Conservation (phyloP, 2,113 vertebrate genomes). For the Phalacrocorax pelagicus region DNA sequence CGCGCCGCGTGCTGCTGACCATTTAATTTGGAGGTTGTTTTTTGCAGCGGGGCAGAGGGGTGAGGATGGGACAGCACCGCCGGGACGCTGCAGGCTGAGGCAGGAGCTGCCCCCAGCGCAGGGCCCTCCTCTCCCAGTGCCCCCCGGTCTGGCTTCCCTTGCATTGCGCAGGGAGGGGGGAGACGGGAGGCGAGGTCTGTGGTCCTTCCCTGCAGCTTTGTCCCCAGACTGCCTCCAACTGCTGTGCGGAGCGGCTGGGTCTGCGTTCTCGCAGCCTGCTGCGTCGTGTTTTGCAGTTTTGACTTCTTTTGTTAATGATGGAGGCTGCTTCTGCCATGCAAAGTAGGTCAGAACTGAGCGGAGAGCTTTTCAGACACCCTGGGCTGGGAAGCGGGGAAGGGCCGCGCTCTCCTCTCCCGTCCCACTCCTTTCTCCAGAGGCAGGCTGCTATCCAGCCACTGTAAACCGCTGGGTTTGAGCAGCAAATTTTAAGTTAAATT, state of each 20-base stretch:
- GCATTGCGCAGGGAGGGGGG: background rate
- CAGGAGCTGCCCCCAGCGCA: background rate
- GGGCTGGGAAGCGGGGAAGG: conserved; percentile 14
- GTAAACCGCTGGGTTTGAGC: background rate
- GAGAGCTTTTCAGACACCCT: background rate
- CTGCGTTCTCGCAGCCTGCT: background rate
- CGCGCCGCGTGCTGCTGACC: background rate
- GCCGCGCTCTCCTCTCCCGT: background rate
- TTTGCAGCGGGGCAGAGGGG: background rate
- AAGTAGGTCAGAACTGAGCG: conserved; percentile 57
- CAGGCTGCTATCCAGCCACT: conserved; percentile 20
- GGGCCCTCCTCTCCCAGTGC: background rate
- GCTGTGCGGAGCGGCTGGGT: background rate
- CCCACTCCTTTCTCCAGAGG: conserved; percentile 6
- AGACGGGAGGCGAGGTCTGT: background rate
- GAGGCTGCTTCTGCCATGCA: conserved; percentile 29
- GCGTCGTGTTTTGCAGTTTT: background rate
- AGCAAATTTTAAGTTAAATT: conserved; percentile 12
- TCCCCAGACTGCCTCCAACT: conserved; percentile 39
- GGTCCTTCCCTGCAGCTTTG: background rate
- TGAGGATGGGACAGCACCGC: background rate
- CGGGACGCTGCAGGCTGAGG: background rate
- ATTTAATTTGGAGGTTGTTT: accelerated
- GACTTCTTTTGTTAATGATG: background rate
- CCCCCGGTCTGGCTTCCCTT: background rate